Evolutionary conservation across 2,888 invertebrate genomes (phyloP).

Genomic region (Lingula anatina): DNA sequence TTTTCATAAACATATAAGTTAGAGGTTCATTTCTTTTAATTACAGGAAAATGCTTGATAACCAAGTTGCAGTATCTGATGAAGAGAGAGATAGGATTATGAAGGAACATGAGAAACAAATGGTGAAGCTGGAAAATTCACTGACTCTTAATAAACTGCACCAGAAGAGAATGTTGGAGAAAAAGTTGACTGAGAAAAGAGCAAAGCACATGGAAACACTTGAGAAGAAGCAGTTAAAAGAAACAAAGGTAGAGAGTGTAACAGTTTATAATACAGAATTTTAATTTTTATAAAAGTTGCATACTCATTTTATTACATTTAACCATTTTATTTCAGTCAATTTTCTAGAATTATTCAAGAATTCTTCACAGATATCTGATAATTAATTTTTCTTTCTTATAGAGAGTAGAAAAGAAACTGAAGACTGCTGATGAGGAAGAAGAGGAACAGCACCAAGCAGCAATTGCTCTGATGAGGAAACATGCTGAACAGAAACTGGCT

Average conservation of each 20-base stretch:
- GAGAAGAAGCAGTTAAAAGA: conserved; percentile 37
- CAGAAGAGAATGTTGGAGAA: conserved; percentile 48
- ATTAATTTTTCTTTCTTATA: too few relatives aligned
- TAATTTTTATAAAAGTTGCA: too few relatives aligned
- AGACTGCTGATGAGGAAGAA: conserved; percentile 40
- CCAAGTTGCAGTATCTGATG: conserved; percentile 46
- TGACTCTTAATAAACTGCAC: conserved; percentile 43
- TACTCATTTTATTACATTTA: too few relatives aligned
- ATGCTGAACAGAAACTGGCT: conserved; percentile 41
- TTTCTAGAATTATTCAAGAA: too few relatives aligned
- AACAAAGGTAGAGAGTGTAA: conserved; percentile 23
- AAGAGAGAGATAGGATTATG: conserved; percentile 39
- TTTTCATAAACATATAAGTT: too few relatives aligned
- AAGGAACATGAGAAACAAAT: conserved; percentile 50
- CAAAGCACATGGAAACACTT: conserved; percentile 36
- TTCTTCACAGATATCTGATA: too few relatives aligned
- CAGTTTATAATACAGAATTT: too few relatives aligned
- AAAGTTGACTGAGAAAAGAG: conserved; percentile 30
- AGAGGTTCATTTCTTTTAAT: too few relatives aligned
- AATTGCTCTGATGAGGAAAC: conserved; percentile 34
- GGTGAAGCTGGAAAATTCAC: conserved; percentile 46
- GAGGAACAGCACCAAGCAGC: conserved; percentile 28
- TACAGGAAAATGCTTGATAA: conserved; percentile 39
- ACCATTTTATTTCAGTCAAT: too few relatives aligned
- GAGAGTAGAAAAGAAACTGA: too few relatives aligned